Base-by-base conservation (phyloP, 2,888 invertebrate genomes). In the Drosophila paranaensis region DNA sequence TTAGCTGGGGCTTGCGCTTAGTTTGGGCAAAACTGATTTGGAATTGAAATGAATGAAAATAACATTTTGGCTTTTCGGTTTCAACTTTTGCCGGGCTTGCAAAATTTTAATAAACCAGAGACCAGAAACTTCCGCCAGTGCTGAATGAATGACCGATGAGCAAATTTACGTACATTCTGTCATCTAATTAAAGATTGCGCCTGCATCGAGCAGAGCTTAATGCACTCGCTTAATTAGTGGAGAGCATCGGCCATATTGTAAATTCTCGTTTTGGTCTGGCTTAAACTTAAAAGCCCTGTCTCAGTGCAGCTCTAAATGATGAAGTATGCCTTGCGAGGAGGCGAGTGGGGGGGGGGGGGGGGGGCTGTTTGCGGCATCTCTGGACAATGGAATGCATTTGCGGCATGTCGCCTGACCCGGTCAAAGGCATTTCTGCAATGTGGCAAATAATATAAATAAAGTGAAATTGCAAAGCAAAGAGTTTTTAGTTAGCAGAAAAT, bases 401-500 rank as follows among this genome's bases (percentile, higher is more conserved):
- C 62, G 62, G 61, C 69, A 68, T 53, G 33, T 35, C 40, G 37
- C 42, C 48, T 73, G 82, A 78, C 69, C 71, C 69, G 66, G 79
- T 63, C 70, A 80, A 80, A 73, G 68, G 67, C 77, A 82, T 72
- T 79, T 77, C 66, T 55, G 80, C 80, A 77, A 77, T 85, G 74
- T 85, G 71, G 74, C 71, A 82, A 89, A 85, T 85, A 85, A 89
- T 89, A 89, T 89, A 85, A 89, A 88, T 88, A 85, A 85, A 89
- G 73, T 85, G 74, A 77, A 88, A 89, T 88, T 73, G 88, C 86
- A 70, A 65, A 73, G 89, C 89, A 88, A 84, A 85, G 86, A 82
- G 80, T 75, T 84, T 88, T 85, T 77, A 89, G 88, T 77, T 71
- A 79, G 86, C 89, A 79, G 71, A 84, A 82, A 83, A 82, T 81